Evolutionary conservation across 1,140 invertebrate genomes (phyloP), one percentile per base, ranked within the genome.

Genomic region (Acromyrmex echinatior): DNA sequence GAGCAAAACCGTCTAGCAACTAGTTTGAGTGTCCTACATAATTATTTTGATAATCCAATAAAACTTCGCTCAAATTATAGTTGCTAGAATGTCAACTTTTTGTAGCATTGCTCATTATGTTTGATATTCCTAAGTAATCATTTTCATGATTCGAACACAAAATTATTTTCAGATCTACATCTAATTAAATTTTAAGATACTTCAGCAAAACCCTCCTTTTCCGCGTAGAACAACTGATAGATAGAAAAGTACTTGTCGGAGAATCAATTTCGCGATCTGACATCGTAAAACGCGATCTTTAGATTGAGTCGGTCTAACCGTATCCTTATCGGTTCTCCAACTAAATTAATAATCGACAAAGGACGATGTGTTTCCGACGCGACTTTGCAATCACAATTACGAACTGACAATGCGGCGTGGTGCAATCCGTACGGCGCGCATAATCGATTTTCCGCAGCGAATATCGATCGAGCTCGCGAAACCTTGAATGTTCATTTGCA

Each of bases 401-500:
- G 56, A 88, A 62, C 87, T 84, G 70, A 84, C 71, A 87, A 91
- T 85, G 87, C 63, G 62, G 65, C 88, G 68, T 87, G 85, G 39
- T 73, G 78, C 79, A 91, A 91, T 76, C 73, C 78, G 76, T 91
- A 66, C 63, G 76, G 80, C 66, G 73, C 45, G 84, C 77, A 77
- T 91, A 88, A 91, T 91, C 90, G 81, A 90, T 90, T 88, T 86
- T 86, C 89, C 70, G 76, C 78, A 28, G 62, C 66, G 70, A 63
- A 90, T 87, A 89, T 65, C 85, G 66, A 89, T 89, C 85, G 51
- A 66, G 25, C 39, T n/a, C 73, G 68, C 28, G 68, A 74, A 89
- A 90, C 89, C 89, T 90, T 90, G 85, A 84, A 78, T 71, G 88
- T 90, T 90, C 88, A 70, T 90, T 90, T 68, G 73, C 53, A 77